Evolutionary conservation across 30 jellyfish, hydroid and myxozoan genomes (phyloP), one percentile per base, ranked within the genome.

Genomic region (Aurelia coerulea): DNA sequence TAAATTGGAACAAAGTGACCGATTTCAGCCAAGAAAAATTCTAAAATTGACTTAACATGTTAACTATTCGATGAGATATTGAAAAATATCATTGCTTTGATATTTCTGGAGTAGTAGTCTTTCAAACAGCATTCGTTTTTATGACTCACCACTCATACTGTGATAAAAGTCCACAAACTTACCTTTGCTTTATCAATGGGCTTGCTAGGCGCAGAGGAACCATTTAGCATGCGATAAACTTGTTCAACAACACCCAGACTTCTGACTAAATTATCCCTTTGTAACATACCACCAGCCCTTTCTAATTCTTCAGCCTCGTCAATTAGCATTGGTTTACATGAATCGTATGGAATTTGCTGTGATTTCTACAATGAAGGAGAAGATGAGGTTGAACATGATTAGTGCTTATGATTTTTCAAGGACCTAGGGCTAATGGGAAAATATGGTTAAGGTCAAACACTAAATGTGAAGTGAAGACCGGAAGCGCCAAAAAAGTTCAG

Each of bases 251-350:
- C 78, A 0, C 98, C 96, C 60, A 87, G 68, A 39, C 91, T 76
- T 51, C 90, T 54, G 18, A 92, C 72, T 13, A 92, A 53, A 65
- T 80, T 80, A 72, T 92, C 98, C 59, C 98, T 76, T 58, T 88
- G 98, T 92, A 86, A 8, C 90, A 92, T 76, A 23, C 83, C 88
- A 16, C 96, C 81, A 4, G 88, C 42, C 23, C 98, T 65, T 70
- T 92, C 97, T 46, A 87, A 66, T 73, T 92, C 98, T 39, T 92
- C 98, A 5, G 76, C 72, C 52, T 92, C 97, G 50, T 74, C 81
- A 62, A 92, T 87, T n/a, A 95, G 92, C 59, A 76, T 51, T 12
- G 98, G 90, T 51, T 65, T 74, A 62, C 4, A 8, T 1, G 96
- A 80, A 37, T 70, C 89, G 69, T 31, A 46, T 54, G 62, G 78